Percentiles rank a stretch among this genome's conserved stretches.
Evolutionary conservation across 2,888 invertebrate genomes (phyloP).

Genomic region (Nomada ruficornis): DNA sequence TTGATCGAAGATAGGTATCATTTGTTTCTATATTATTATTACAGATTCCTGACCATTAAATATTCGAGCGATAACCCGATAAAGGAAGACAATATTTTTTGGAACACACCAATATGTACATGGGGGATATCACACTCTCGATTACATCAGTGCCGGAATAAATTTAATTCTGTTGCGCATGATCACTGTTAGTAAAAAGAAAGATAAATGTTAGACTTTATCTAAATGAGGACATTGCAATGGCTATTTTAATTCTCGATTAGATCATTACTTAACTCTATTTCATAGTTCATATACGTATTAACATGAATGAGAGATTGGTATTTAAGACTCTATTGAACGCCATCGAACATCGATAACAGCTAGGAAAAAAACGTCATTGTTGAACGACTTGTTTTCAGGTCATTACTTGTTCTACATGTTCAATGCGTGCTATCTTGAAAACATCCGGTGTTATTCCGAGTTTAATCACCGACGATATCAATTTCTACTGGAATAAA

Average conservation of each 20-base stretch:
- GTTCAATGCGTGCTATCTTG: slow-evolving; percentile 24
- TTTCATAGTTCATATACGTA: background rate
- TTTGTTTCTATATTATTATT: slow-evolving; percentile 4
- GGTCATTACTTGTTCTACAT: slow-evolving; percentile 25
- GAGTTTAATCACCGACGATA: slow-evolving; percentile 23
- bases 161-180: slow-evolving; percentile 1
- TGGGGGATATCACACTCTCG: background rate
- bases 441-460: slow-evolving; percentile 51
- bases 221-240: background rate
- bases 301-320: slow-evolving; percentile 1
- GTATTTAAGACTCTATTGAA: slow-evolving; percentile 17
- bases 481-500: slow-evolving; percentile 25
- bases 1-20: background rate
- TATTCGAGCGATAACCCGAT: slow-evolving; percentile 1
- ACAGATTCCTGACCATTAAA: background rate
- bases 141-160: background rate
- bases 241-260: background rate
- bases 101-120: background rate
- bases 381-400: slow-evolving; percentile 38
- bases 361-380: slow-evolving; percentile 22
- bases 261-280: background rate
- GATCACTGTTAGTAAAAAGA: background rate
- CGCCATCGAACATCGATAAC: slow-evolving; percentile 28
- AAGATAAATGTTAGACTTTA: background rate
- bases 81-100: slow-evolving; percentile 19